Conservation (phyloP, 2,888 invertebrate species). For the Palloptera scutellata region DNA sequence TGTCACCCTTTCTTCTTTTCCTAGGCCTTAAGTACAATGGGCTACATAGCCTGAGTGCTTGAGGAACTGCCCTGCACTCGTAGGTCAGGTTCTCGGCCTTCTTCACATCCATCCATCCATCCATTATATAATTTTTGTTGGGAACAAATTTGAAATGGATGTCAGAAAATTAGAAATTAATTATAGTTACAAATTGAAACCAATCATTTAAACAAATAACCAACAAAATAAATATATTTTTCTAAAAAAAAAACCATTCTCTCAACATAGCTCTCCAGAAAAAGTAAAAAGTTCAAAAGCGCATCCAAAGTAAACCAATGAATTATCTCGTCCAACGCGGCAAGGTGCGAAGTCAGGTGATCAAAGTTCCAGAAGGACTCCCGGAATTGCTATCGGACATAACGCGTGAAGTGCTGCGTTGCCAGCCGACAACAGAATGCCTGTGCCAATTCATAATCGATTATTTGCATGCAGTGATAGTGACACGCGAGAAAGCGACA, state of each 20-base stretch:
- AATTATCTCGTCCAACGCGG: conserved; percentile 57
- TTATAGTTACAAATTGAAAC: no score
- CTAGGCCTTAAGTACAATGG: no score
- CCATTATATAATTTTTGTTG: no score
- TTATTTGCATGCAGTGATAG: conserved; percentile 73
- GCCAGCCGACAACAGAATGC: conserved; percentile 68
- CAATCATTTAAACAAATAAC: neutral
- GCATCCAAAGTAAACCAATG: conserved; percentile 42
- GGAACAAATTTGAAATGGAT: no score
- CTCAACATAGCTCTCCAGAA: neutral
- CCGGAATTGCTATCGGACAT: conserved; percentile 77
- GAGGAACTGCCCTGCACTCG: no score
- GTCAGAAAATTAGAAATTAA: no score
- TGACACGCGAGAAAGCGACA: conserved; percentile 68
- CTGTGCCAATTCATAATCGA: conserved; percentile 74
- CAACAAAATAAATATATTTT: neutral
- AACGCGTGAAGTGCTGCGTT: conserved; percentile 76
- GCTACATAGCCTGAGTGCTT: no score
- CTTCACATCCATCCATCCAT: no score
- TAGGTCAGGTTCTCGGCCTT: no score
- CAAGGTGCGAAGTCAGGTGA: conserved; percentile 52
- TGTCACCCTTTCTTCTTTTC: no score
- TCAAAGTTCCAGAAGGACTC: conserved; percentile 71
- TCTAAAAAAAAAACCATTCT: neutral
- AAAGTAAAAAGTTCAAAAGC: neutral